Evolutionary conservation across 2,888 invertebrate genomes (phyloP).

Genomic region (Rhodophaea formosa): DNA sequence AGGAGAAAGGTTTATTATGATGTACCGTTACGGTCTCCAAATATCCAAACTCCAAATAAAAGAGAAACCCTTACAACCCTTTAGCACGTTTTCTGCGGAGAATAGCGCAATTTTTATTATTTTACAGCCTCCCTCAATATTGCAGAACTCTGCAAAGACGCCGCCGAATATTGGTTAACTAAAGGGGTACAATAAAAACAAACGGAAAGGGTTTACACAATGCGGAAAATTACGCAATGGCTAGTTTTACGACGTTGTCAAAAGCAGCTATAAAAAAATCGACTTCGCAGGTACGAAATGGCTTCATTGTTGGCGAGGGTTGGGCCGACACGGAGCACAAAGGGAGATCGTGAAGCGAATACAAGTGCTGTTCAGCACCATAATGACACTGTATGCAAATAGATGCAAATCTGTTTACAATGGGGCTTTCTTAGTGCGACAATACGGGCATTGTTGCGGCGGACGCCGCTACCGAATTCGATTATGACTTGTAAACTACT

Average conservation of each 20-base stretch:
- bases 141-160: slow-evolving; percentile 73
- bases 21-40: slow-evolving; percentile 66
- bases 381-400: slow-evolving; percentile 71
- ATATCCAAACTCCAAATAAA: slow-evolving; percentile 49
- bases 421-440: slow-evolving; percentile 44
- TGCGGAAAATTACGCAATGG: slow-evolving; percentile 78
- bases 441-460: slow-evolving; percentile 47
- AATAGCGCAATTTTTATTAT: slow-evolving; percentile 76
- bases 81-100: slow-evolving; percentile 72
- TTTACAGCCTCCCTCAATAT: slow-evolving; percentile 65
- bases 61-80: slow-evolving; percentile 69
- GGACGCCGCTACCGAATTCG: slow-evolving; percentile 55
- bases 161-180: slow-evolving; percentile 55
- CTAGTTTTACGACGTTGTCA: slow-evolving; percentile 59
- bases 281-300: slow-evolving; percentile 73
- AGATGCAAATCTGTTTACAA: slow-evolving; percentile 63
- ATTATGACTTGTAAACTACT: slow-evolving; percentile 27
- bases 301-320: slow-evolving; percentile 47
- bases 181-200: slow-evolving; percentile 74
- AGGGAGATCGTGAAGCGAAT: slow-evolving; percentile 47
- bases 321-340: slow-evolving; percentile 33
- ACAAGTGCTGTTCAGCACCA: slow-evolving; percentile 51
- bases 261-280: slow-evolving; percentile 52
- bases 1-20: slow-evolving; percentile 54
- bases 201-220: slow-evolving; percentile 79